These are phyloP conservation scores for Megaceryle maxima DNA, from an alignment of 2,113 vertebrate genomes.

Conservation along the genomic window DNA sequence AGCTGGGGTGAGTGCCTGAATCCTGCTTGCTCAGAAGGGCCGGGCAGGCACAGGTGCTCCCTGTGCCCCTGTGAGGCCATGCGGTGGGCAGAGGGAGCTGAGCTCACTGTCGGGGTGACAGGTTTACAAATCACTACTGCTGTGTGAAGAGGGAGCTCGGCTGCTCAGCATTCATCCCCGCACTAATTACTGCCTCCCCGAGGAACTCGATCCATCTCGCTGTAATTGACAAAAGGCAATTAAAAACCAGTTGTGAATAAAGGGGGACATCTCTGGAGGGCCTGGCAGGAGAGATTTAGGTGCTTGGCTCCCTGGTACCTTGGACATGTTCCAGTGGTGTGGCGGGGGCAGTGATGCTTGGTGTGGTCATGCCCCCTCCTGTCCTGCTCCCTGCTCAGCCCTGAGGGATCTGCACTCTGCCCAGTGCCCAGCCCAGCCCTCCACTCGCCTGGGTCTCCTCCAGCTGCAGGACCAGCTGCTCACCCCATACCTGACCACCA, in stretches of 20 bases:
- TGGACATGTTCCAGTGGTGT: accelerated
- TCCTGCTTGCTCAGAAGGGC: accelerated
- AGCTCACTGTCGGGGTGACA: slow-evolving; percentile 12
- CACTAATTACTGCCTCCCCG: slow-evolving; percentile 52
- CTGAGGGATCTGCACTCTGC: accelerated
- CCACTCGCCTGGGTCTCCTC: accelerated
- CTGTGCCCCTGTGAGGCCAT: neutral
- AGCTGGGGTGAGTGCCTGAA: accelerated
- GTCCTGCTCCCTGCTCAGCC: neutral
- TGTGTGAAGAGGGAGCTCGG: slow-evolving; percentile 9
- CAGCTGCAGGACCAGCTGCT: accelerated
- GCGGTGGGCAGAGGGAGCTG: neutral
- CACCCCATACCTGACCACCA: accelerated
- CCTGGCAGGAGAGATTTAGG: slow-evolving; percentile 36
- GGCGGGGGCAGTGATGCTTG: neutral
- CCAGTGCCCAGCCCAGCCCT: neutral
- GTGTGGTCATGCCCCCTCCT: accelerated
- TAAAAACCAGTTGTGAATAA: slow-evolving; percentile 60
- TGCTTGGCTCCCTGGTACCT: neutral
- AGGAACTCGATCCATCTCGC: slow-evolving; percentile 54
- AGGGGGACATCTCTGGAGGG: slow-evolving; percentile 45
- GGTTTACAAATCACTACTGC: slow-evolving; percentile 64
- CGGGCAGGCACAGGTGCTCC: accelerated
- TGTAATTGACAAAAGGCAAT: slow-evolving; percentile 67
- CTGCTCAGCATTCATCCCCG: slow-evolving; percentile 41